phyloP scores from a whole-genome alignment of 2,113 vertebrate genomes.

The Piaya cayana region DNA sequence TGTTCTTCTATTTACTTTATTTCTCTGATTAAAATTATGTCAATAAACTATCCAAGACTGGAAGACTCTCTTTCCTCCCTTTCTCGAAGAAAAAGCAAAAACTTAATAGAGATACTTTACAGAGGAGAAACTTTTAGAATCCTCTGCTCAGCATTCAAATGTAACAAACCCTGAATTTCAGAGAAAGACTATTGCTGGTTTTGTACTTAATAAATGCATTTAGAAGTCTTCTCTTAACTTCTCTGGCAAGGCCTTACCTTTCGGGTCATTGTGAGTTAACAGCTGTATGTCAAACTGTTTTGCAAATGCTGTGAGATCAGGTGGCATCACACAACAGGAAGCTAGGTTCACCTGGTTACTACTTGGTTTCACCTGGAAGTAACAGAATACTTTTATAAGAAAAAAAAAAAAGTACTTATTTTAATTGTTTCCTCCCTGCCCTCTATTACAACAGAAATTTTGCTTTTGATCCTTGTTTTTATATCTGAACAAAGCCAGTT shows the following conservation, averaged over 20 bases:
- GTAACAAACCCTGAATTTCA: fast-evolving
- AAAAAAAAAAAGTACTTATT: background rate
- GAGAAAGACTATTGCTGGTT: background rate
- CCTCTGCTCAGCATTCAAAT: background rate
- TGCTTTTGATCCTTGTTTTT: background rate
- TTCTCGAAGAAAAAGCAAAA: background rate
- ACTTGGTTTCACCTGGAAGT: constrained; percentile 91
- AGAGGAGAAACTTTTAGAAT: background rate
- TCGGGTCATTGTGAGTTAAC: constrained; percentile 95
- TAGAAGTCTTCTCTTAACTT: background rate
- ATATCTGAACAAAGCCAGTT: background rate
- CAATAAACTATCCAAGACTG: background rate
- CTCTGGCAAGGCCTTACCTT: constrained; percentile 79
- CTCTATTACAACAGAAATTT: background rate
- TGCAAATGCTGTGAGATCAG: constrained; percentile 95
- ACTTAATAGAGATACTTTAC: background rate
- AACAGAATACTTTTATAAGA: background rate
- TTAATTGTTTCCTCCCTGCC: background rate
- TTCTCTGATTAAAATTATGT: background rate
- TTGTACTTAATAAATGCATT: background rate
- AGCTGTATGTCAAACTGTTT: constrained; percentile 97
- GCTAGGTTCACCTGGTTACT: constrained; percentile 99
- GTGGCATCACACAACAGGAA: constrained; percentile 99
- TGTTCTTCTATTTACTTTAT: background rate
- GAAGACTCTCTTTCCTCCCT: background rate